Evolutionary conservation across 92 coral and sea anemone genomes (phyloP), one percentile per base, ranked within the genome.

Genomic region (Anthopleura xanthogrammica): DNA sequence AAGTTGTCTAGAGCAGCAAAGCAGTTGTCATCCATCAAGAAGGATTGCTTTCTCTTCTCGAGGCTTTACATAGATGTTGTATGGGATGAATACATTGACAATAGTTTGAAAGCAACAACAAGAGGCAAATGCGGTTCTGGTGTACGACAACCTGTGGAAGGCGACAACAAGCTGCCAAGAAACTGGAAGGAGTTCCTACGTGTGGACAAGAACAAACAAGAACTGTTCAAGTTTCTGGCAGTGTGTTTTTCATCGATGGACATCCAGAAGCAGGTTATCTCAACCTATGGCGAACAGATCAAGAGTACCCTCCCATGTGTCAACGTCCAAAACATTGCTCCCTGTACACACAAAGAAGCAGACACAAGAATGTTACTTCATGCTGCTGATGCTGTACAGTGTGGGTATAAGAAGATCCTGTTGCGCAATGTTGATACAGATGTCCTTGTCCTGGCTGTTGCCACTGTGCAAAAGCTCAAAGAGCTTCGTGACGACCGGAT

Each of bases 21-120:
- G 74, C 80, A 81, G 72, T 56, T 89, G 39, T 77, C 90, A 14
- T 89, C 92, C 11, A 60, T 89, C 80, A 85, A 81, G 85, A 86
- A 79, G 13, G 82, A 86, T 58, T 89, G 82, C 40, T 85, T 83
- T 40, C 87, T 85, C 0, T 77, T 86, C 75, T 79, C 86, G n/a
- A 62, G 83, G 64, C 82, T 90, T 1, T 83, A 41, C 77, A 90
- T 93, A 24, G 97, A 93, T 78, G 75, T 90, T 82, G 94, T 93
- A 20, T 93, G 90, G 92, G 94, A 90, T 43, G 87, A 90, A 65
- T 90, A 92, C 74, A 39, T 77, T 11, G 77, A 60, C 4, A 54
- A 81, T 66, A 92, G 91, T 43, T 40, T 92, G 42, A 92, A 92
- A 82, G 88, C 91, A 24, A 87, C 95, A 52, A 92, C 91, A 16